Evolutionary conservation across 2,888 invertebrate species (phyloP), one percentile per base, ranked within the genome.

Genomic region (Macrosoma leucophasiata): DNA sequence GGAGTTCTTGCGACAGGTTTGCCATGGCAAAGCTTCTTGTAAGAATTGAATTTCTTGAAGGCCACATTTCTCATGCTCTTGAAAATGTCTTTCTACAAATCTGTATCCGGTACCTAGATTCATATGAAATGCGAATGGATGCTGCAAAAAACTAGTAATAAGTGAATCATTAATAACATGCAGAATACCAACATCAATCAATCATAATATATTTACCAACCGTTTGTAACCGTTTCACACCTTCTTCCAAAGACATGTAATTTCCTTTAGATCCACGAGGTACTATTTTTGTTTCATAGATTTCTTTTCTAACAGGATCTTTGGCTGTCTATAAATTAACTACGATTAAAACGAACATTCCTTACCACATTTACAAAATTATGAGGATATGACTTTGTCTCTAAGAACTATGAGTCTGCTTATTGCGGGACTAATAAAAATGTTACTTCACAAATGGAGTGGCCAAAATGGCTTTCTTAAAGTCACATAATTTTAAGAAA

Each of bases 61-160:
- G 1, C 87, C 88, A 58, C 91, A 91, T 55, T 91, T 91, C 58
- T 91, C 90, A 39, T 85, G 85, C 52, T 91, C 91, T 13, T 74
- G 72, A 58, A 88, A 91, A 9, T 86, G 86, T 48, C 87, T 85
- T 32, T 86, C 84, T 3, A 91, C 81, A 1, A 89, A 50, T 57
- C 86, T 85, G 56, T 90, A 90, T 0, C 87, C 87, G 3, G 78
- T 65, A 2, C 87, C 86, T 2, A 73, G 47, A 48, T 89, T 88
- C 55, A 87, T 87, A 55, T 90, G 85, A 43, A 90, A 90, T 1
- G 88, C 90, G 49, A 89, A 90, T 2, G 89, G 84, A 35, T 85
- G 87, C 58, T 85, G 49, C 8, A 57, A 76, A 19, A 23, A n/a
- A n/a, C n/a, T n/a, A n/a, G n/a, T 38, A 33, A 29, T 13, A 34